Percentiles rank a stretch among this genome's conserved stretches.
phyloP scores from a whole-genome alignment of 1,140 invertebrate species.

The Bombus soroeensis region DNA sequence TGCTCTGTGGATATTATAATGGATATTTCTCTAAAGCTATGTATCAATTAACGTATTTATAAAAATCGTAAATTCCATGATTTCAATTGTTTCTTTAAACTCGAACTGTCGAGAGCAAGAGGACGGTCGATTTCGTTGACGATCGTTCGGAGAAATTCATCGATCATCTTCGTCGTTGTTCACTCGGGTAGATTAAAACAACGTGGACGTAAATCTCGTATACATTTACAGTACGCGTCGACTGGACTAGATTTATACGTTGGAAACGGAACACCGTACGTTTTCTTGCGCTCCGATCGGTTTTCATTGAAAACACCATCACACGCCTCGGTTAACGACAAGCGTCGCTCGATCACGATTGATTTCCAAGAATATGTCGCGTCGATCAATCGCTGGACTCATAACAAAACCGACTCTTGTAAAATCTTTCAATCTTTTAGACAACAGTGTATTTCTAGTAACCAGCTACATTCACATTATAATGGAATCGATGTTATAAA shows the following conservation, averaged over 20 bases:
- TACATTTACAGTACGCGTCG: slow-evolving; percentile 53
- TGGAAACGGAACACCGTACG: slow-evolving; percentile 19
- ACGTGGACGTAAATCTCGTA: slow-evolving; percentile 36
- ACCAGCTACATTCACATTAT: neutral
- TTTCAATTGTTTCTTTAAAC: neutral
- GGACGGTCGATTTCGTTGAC: neutral
- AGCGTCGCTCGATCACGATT: slow-evolving; percentile 11
- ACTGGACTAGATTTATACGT: slow-evolving; percentile 64
- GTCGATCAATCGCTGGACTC: neutral
- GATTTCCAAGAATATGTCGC: slow-evolving; percentile 2
- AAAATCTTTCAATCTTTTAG: neutral
- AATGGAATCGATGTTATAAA: too few species aligned
- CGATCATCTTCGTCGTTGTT: neutral
- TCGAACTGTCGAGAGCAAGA: neutral
- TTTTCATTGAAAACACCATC: slow-evolving; percentile 28
- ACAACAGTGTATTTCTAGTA: neutral
- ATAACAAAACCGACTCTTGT: neutral
- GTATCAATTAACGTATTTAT: neutral
- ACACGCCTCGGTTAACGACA: neutral
- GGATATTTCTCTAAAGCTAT: neutral
- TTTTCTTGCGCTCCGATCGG: slow-evolving; percentile 10
- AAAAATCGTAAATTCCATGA: neutral
- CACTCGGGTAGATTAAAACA: neutral
- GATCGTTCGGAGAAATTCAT: neutral
- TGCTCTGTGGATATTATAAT: too few species aligned